A percentile compares a stretch with the other conserved stretches of the same genome.
Evolutionary conservation across 2,113 vertebrate species (phyloP).

Genomic region (Apistogramma diplotaenia): DNA sequence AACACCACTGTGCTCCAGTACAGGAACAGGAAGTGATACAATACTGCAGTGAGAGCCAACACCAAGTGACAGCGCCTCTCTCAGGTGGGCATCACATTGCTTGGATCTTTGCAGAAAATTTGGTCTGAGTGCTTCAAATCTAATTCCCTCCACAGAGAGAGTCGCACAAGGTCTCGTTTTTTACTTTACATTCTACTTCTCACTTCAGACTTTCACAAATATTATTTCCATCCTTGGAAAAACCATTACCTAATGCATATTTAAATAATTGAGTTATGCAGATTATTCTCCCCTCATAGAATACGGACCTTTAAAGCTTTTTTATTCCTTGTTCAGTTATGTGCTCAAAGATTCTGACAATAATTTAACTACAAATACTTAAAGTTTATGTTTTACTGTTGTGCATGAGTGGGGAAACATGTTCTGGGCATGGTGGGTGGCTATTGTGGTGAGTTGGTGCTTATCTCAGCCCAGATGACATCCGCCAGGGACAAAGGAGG

Average conservation of each 20-base stretch:
- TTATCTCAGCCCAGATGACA: slow-evolving; percentile 64
- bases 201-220: not conserved
- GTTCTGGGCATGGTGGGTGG: slow-evolving; percentile 8
- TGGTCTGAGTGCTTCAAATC: not conserved
- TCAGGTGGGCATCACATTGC: too few species aligned
- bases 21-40: too few species aligned
- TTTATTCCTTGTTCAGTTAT: too few species aligned
- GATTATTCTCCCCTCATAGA: not conserved
- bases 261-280: not conserved
- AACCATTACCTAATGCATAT: not conserved
- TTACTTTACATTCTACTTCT: not conserved
- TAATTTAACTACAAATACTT: not conserved
- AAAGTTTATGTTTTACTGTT: not conserved
- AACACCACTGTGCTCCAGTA: too few species aligned
- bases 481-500: slow-evolving; percentile 58
- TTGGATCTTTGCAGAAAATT: too few species aligned
- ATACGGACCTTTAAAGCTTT: not conserved
- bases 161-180: not conserved
- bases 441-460: slow-evolving; percentile 30
- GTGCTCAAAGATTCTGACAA: not conserved
- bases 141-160: not conserved
- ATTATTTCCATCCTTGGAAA: not conserved
- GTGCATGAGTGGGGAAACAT: not conserved
- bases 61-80: too few species aligned
- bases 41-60: too few species aligned